A percentile compares a stretch with the other conserved stretches of the same genome.
Evolutionary conservation across 2,888 invertebrate species (phyloP).

Genomic region (Ganaspis brasiliensis): DNA sequence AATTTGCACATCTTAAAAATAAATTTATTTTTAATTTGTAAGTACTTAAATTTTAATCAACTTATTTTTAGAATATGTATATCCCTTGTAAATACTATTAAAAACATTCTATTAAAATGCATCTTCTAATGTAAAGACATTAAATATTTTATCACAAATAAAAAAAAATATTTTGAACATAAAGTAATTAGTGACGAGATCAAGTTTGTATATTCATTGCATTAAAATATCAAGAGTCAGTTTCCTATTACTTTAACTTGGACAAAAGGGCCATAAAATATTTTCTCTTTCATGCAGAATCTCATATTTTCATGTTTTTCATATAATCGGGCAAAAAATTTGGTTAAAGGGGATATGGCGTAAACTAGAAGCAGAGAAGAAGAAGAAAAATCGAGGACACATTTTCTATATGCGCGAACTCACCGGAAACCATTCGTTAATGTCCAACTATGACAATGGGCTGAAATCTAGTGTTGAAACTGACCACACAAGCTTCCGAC

Average conservation of each 20-base stretch:
- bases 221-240: constrained; percentile 12
- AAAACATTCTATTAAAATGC: too few species aligned
- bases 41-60: too few species aligned
- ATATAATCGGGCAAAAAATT: neutral
- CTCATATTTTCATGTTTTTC: neutral
- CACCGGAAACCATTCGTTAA: constrained; percentile 73
- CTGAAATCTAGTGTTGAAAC: constrained; percentile 52
- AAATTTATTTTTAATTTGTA: too few species aligned
- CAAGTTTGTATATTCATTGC: neutral
- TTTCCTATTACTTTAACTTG: constrained; percentile 4
- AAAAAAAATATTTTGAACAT: neutral
- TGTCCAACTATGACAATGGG: constrained; percentile 71
- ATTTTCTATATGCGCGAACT: constrained; percentile 59
- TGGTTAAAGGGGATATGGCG: constrained; percentile 50
- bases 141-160: too few species aligned
- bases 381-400: constrained; percentile 59
- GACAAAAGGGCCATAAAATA: constrained; percentile 1
- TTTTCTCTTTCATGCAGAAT: neutral
- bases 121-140: too few species aligned
- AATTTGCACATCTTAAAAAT: too few species aligned
- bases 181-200: constrained; percentile 6
- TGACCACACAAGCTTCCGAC: constrained; percentile 55
- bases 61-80: too few species aligned
- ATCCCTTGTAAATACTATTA: too few species aligned
- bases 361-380: constrained; percentile 50